Evolutionary conservation across 2,888 invertebrate genomes (phyloP), one percentile per base, ranked within the genome.

Genomic region (Campoplex capitator): DNA sequence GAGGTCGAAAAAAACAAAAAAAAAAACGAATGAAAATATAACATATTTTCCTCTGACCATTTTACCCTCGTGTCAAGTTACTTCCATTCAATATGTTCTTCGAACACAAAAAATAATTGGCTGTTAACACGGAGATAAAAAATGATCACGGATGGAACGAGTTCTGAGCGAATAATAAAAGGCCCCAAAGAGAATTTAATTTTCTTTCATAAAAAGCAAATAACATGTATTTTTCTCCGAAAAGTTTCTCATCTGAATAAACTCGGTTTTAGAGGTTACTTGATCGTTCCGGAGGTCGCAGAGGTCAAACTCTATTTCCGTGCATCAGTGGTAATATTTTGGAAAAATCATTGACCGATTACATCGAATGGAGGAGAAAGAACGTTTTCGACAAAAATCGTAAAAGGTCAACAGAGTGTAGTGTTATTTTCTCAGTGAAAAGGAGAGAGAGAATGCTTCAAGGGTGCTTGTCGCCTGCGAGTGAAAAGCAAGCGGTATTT

Each of bases 41-140:
- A 91, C 91, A 92, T 93, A 93, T 93, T 93, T 93, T 93, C 93
- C 91, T 93, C 91, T 92, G 92, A 93, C 62, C 28, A 45, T 51
- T 13, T 54, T 35, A 42, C 51, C 51, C 54, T 42, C 51, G 42
- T 28, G n/a, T 58, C 58, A 13, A 23, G 16, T 81, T 68, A 8
- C 23, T 70, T 58, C 45, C 54, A 58, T 77, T 83, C 42, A 81
- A 83, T 84, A 83, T 83, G 42, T 74, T 80, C 83, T 62, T 16
- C 58, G 3, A 23, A 28, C 9, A 28, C 11, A 28, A 28, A 1
- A 58, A 58, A 58, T 28, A 23, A 28, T 58, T 28, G 16, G 16
- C 3, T 62, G 13, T 32, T 32, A 32, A 58, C 13, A 16, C 4
- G 6, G 13, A 58, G 2, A 13, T 4, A 58, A 32, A 58, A 58